Conservation (phyloP, 2,888 invertebrate genomes). For the Drosophila pseudotalamancana region DNA sequence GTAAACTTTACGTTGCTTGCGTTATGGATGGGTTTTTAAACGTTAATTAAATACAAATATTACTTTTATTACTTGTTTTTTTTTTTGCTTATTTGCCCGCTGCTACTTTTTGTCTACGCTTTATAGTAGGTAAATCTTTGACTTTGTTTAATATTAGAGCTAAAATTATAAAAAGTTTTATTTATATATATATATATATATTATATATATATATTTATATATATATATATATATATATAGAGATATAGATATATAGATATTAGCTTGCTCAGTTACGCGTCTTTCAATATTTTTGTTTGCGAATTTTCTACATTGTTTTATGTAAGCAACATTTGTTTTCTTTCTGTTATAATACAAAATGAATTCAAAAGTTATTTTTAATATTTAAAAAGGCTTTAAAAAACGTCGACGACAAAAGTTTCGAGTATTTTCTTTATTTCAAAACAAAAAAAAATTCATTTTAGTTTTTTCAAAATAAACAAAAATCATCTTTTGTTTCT, state of each 20-base stretch:
- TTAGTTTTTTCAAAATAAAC: too few relatives aligned
- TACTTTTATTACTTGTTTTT: constrained; percentile 1
- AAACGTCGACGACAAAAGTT: constrained; percentile 1
- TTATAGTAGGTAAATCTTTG: constrained; percentile 63
- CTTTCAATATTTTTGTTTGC: constrained; percentile 16
- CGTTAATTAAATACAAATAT: constrained; percentile 44
- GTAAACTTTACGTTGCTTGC: constrained; percentile 30
- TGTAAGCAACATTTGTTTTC: constrained; percentile 3
- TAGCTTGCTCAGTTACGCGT: constrained; percentile 30
- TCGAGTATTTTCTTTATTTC: too few relatives aligned
- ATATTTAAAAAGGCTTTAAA: constrained; percentile 5
- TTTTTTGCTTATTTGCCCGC: constrained; percentile 32
- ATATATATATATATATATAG: constrained; percentile 27
- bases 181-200: constrained; percentile 6
- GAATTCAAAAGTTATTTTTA: neutral
- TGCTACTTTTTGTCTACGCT: constrained; percentile 46
- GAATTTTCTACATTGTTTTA: neutral
- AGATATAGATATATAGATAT: constrained; percentile 4
- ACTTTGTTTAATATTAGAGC: constrained; percentile 67
- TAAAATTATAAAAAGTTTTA: constrained; percentile 67
- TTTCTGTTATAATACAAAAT: constrained; percentile 34
- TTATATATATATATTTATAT: constrained; percentile 18
- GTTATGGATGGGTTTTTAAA: constrained; percentile 50
- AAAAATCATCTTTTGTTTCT: too few relatives aligned
- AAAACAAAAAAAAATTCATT: too few relatives aligned